Percentiles rank a stretch among this genome's conserved stretches.
Evolutionary conservation across 2,888 invertebrate genomes (phyloP).

Genomic region (Criorhina ranunculi): DNA sequence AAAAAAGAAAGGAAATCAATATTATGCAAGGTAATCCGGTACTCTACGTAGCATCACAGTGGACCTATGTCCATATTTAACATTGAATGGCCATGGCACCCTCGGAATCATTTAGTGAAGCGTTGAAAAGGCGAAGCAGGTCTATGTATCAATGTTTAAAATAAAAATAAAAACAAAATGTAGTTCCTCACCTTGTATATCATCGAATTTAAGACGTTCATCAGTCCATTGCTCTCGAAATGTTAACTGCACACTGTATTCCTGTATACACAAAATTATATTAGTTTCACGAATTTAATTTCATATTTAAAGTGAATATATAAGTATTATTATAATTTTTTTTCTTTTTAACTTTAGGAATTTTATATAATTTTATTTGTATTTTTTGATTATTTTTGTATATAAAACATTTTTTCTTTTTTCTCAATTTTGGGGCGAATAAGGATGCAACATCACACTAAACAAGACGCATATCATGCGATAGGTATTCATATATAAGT

Average conservation of each 20-base stretch:
- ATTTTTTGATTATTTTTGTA: conserved; percentile 50
- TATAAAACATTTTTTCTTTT: conserved; percentile 20
- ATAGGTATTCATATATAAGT: conserved; percentile 3
- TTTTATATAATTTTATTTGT: conserved; percentile 62
- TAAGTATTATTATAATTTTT: conserved; percentile 7
- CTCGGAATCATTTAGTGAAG: too few relatives aligned
- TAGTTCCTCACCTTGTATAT: conserved; percentile 89
- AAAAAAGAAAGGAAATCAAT: too few relatives aligned
- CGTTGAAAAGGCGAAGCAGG: too few relatives aligned
- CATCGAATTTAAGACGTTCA: conserved; percentile 95
- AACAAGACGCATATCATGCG: conserved; percentile 59
- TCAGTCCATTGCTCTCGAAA: conserved; percentile 99
- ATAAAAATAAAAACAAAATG: too few relatives aligned
- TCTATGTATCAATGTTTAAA: too few relatives aligned
- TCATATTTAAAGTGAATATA: neutral
- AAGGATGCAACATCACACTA: conserved; percentile 71
- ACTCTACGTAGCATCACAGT: too few relatives aligned
- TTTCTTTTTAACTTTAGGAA: conserved; percentile 36
- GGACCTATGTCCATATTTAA: too few relatives aligned
- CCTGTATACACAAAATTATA: conserved; percentile 85
- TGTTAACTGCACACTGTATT: conserved; percentile 98
- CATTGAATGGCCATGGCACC: too few relatives aligned
- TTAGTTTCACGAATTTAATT: conserved; percentile 39
- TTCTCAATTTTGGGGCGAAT: conserved; percentile 62
- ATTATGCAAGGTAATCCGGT: too few relatives aligned